A percentile compares a stretch with the other conserved stretches of the same genome.
These are phyloP conservation scores for Drosophila jambulina DNA, from an alignment of 1,140 invertebrate species.

Conservation along the genomic window DNA sequence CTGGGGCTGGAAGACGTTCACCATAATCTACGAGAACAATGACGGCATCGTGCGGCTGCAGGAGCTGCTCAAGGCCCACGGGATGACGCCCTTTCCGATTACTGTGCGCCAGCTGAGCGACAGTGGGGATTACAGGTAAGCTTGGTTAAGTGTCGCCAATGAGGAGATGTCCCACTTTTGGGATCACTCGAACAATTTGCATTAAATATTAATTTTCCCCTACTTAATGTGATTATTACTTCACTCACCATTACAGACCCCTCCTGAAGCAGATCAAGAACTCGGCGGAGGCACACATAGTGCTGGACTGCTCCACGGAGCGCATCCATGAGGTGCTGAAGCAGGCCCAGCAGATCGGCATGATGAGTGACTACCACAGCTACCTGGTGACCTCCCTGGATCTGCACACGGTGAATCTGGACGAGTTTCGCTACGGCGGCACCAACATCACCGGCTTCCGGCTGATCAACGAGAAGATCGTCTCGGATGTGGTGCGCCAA, in stretches of 20 bases:
- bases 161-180: not conserved
- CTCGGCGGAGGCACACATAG: constrained; percentile 95
- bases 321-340: constrained; percentile 94
- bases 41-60: constrained; percentile 96
- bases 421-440: constrained; percentile 97
- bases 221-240: not conserved
- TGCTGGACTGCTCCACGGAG: constrained; percentile 95
- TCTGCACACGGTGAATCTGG: constrained; percentile 94
- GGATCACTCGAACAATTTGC: not conserved
- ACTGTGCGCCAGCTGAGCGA: constrained; percentile 92
- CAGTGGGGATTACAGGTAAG: constrained; percentile 92
- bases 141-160: not conserved
- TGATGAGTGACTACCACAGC: constrained; percentile 97
- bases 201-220: not conserved
- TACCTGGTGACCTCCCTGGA: constrained; percentile 96
- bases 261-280: constrained; percentile 96
- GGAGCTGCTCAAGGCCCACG: constrained; percentile 95
- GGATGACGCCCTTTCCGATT: constrained; percentile 92
- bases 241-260: constrained; percentile 87
- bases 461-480: constrained; percentile 86
- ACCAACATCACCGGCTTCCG: constrained; percentile 97
- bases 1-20: constrained; percentile 97
- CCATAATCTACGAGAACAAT: constrained; percentile 97
- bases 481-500: constrained; percentile 91
- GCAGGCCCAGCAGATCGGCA: constrained; percentile 97